These are phyloP conservation scores for Typhlichthys subterraneus DNA, from an alignment of 2,797 vertebrate species.

Conservation along the genomic window DNA sequence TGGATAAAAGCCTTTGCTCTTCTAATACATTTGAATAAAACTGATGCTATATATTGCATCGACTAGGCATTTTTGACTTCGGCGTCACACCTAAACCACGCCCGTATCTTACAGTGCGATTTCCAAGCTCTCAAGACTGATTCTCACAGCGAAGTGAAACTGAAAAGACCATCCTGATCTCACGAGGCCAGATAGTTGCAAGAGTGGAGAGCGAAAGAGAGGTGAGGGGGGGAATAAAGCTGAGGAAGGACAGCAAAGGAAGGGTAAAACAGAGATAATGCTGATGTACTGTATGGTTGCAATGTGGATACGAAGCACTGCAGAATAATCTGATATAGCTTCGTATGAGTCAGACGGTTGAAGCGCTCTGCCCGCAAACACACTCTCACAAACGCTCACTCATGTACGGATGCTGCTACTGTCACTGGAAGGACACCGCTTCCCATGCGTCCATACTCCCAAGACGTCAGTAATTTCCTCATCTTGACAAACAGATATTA, in stretches of 20 bases:
- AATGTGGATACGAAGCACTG: conserved; percentile 50
- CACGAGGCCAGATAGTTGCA: conserved; percentile 25
- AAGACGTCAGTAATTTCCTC: conserved; percentile 31
- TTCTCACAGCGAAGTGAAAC: too few species aligned
- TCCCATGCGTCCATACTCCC: conserved; percentile 4
- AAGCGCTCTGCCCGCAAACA: conserved; percentile 6
- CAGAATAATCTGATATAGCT: conserved; percentile 48
- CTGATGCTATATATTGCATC: too few species aligned
- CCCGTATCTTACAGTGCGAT: too few species aligned
- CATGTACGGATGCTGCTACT: conserved; percentile 4
- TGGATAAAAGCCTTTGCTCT: too few species aligned
- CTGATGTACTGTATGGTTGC: conserved; percentile 47
- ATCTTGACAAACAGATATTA: conserved; percentile 36
- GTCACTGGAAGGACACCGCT: conserved; percentile 16
- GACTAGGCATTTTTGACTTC: too few species aligned
- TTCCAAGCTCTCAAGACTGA: too few species aligned
- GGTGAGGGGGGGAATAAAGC: conserved; percentile 1
- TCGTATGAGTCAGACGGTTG: conserved; percentile 22
- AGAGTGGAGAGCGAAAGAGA: conserved; percentile 6
- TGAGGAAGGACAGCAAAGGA: conserved; percentile 11
- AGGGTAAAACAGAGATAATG: conserved; percentile 37
- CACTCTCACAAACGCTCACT: neutral
- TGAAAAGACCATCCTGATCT: too few species aligned
- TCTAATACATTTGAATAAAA: too few species aligned
- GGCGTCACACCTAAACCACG: too few species aligned